Evolutionary conservation across 2,113 vertebrate genomes (phyloP), one percentile per base, ranked within the genome.

Genomic region (Cavia porcellus): DNA sequence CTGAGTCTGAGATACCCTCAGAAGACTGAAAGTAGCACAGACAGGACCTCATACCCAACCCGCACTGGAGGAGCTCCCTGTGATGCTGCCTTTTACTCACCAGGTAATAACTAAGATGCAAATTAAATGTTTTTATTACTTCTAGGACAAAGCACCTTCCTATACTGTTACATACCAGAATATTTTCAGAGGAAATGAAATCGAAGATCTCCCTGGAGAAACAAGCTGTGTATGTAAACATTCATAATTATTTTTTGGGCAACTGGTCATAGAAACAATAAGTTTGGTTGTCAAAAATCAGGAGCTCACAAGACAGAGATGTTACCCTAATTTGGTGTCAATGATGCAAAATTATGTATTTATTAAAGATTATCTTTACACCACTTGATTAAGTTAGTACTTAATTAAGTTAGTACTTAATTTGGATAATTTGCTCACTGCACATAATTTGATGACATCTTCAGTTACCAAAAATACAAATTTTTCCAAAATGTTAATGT

Each of bases 401-500:
- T 77, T 72, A 45, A 70, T 38, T 70, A 38, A 38, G 50, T 83
- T 59, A 61, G 28, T 74, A 20, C 15, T 38, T 72, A 47, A 57
- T 70, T 47, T 74, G 52, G 32, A 20, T 38, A 72, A 14, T 70
- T 66, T 55, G 6, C 42, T 89, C 35, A 74, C 7, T 82, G 2
- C n/a, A 57, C 50, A 7, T 17, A 83, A 72, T 75, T 64, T 91
- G 13, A 72, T 42, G 42, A 83, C 24, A 62, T 91, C 90, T 89
- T 86, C 24, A 89, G 35, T 32, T 61, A 92, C 15, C 59, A 35
- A 89, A 93, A 86, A n/a, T 19, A 93, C 14, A 12, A 77, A 30
- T 24, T 80, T 93, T 79, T 75, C 57, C 45, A 50, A 83, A 89
- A 82, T 35, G 84, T 79, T 72, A 57, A 75, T 57, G 5, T 10